Conservation (phyloP, 2,113 vertebrate species). For the Ondatra zibethicus region DNA sequence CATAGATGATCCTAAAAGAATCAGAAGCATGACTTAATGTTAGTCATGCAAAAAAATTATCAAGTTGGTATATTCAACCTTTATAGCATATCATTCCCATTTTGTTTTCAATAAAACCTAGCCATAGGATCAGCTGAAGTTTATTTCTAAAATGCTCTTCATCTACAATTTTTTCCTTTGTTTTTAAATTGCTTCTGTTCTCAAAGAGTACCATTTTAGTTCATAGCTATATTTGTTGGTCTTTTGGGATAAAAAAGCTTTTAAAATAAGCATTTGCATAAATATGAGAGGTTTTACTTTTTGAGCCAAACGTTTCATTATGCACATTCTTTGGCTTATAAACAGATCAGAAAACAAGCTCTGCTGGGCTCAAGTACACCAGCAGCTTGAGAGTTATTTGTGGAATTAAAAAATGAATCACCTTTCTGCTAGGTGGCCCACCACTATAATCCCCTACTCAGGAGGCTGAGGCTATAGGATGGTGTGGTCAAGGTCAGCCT, state of each 20-base stretch:
- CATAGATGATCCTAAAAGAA: neutral
- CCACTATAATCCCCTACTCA: neutral
- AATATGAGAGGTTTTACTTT: neutral
- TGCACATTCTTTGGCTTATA: neutral
- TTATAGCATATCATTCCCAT: slow-evolving; percentile 46
- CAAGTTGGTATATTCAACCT: neutral
- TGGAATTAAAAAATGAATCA: slow-evolving; percentile 35
- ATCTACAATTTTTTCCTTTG: neutral
- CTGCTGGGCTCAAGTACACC: neutral
- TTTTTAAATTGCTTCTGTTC: slow-evolving; percentile 10
- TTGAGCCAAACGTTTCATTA: slow-evolving; percentile 46
- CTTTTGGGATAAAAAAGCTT: slow-evolving; percentile 23
- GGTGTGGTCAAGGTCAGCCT: neutral
- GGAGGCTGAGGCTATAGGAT: neutral
- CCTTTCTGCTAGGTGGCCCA: neutral
- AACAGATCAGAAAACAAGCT: neutral
- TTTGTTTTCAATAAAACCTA: slow-evolving; percentile 56
- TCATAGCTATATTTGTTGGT: slow-evolving; percentile 36
- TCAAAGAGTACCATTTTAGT: slow-evolving; percentile 47
- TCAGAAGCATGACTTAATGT: neutral
- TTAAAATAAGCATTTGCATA: slow-evolving; percentile 54
- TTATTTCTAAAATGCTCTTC: slow-evolving; percentile 23
- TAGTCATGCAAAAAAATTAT: slow-evolving; percentile 10
- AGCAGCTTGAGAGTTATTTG: slow-evolving; percentile 14
- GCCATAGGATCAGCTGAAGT: neutral